Evolutionary conservation across 2,113 vertebrate species (phyloP).

Genomic region (Protobothrops mucrosquamatus): DNA sequence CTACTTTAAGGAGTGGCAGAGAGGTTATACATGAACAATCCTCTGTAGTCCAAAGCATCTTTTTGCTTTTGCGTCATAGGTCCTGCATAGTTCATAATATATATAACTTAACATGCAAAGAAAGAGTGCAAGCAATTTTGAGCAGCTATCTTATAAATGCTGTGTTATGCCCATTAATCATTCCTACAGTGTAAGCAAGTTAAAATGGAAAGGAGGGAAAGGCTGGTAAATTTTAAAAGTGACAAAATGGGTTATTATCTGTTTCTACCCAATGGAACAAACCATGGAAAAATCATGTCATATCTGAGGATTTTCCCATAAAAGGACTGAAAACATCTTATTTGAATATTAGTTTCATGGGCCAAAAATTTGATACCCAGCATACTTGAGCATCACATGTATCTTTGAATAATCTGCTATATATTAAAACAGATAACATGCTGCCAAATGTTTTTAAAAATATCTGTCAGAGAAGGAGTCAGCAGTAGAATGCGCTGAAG

Average conservation of each 20-base stretch:
- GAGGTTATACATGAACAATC: not conserved
- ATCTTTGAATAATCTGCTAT: not conserved
- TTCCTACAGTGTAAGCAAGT: not conserved
- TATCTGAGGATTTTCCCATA: not conserved
- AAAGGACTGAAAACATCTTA: not conserved
- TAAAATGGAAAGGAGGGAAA: not conserved
- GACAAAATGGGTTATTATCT: not conserved
- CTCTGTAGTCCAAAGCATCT: not conserved
- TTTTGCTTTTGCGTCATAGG: not conserved
- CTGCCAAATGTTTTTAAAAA: not conserved
- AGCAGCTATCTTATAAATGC: not conserved
- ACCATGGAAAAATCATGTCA: not conserved
- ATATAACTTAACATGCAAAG: not conserved
- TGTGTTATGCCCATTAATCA: not conserved
- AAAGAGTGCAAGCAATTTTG: not conserved
- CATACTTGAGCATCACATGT: not conserved
- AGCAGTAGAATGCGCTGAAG: not conserved
- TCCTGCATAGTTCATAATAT: not conserved
- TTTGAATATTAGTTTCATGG: not conserved
- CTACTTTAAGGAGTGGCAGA: not conserved
- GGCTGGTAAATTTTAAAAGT: not conserved
- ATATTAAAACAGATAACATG: not conserved
- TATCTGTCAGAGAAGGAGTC: not conserved
- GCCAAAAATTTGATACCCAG: not conserved
- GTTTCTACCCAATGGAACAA: not conserved